Evolutionary conservation across 2,888 invertebrate genomes (phyloP).

Genomic region (Epirrhoe tristata): DNA sequence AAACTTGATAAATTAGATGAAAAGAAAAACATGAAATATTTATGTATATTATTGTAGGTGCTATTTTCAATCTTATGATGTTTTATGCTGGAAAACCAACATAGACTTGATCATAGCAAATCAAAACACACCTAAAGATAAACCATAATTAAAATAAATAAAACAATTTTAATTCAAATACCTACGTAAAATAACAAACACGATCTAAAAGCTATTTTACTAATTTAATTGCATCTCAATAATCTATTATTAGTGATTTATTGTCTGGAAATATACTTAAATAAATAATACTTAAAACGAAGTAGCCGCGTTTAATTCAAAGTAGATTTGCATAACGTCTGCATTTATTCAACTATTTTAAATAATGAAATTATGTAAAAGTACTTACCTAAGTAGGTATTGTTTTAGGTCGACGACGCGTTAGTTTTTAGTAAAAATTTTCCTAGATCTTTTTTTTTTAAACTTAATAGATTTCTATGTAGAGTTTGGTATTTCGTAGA

Average conservation of each 20-base stretch:
- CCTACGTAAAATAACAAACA: not conserved
- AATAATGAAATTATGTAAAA: slow-evolving; percentile 51
- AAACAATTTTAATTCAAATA: not conserved
- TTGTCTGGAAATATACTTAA: not conserved
- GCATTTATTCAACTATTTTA: slow-evolving; percentile 31
- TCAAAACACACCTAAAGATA: not conserved
- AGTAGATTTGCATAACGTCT: slow-evolving; percentile 28
- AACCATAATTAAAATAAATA: not conserved
- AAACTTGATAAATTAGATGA: too few species aligned
- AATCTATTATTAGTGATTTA: not conserved
- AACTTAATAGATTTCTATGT: too few species aligned
- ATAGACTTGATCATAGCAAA: not conserved
- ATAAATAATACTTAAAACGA: not conserved
- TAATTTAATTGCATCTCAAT: not conserved
- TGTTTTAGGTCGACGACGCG: slow-evolving; percentile 15
- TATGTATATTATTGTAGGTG: too few species aligned
- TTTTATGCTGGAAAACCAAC: too few species aligned
- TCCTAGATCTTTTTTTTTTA: not conserved
- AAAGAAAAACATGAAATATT: too few species aligned
- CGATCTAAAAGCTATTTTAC: not conserved
- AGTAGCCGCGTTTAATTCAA: slow-evolving; percentile 4
- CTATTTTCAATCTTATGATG: too few species aligned
- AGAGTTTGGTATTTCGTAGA: too few species aligned
- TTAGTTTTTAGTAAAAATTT: not conserved
- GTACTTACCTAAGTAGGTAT: slow-evolving; percentile 18